A percentile compares a stretch with the other conserved stretches of the same genome.
phyloP scores from a whole-genome alignment of 2,797 vertebrate genomes.

The Micromesistius poutassou region DNA sequence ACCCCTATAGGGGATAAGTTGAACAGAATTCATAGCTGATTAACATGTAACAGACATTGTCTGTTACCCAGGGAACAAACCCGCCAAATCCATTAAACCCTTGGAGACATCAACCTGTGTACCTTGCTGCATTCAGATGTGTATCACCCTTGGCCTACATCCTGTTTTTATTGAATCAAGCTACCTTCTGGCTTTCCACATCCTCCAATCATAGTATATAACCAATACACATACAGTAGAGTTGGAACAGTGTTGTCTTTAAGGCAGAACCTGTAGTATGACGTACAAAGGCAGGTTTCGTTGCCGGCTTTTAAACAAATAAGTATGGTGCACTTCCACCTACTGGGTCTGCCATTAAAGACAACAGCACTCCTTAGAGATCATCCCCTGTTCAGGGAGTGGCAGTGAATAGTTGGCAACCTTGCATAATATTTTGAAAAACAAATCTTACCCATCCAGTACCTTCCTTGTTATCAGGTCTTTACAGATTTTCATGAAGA shows the following conservation, averaged over 20 bases:
- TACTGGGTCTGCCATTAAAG: conserved; percentile 28
- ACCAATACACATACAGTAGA: not conserved
- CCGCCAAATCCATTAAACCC: not conserved
- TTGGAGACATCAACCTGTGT: not conserved
- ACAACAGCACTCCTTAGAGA: not conserved
- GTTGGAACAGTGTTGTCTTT: not conserved
- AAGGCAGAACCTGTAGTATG: not conserved
- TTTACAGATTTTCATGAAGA: conserved; percentile 89
- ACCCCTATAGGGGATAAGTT: too few relatives aligned
- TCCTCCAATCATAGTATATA: not conserved
- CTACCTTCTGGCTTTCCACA: not conserved
- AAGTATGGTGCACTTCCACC: conserved; percentile 7
- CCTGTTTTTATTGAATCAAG: not conserved
- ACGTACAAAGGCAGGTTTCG: not conserved
- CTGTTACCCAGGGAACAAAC: too few relatives aligned
- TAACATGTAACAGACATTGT: too few relatives aligned
- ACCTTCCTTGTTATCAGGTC: conserved; percentile 86
- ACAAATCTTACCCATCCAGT: conserved; percentile 92
- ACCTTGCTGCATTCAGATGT: not conserved
- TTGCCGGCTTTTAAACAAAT: too few relatives aligned
- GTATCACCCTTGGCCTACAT: not conserved
- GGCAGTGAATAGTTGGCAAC: conserved; percentile 46
- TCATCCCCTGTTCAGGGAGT: conserved; percentile 1
- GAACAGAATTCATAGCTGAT: too few relatives aligned
- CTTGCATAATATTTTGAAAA: conserved; percentile 68